Evolutionary conservation across 2,888 invertebrate genomes (phyloP).

Genomic region (Linnaemya vulpina): DNA sequence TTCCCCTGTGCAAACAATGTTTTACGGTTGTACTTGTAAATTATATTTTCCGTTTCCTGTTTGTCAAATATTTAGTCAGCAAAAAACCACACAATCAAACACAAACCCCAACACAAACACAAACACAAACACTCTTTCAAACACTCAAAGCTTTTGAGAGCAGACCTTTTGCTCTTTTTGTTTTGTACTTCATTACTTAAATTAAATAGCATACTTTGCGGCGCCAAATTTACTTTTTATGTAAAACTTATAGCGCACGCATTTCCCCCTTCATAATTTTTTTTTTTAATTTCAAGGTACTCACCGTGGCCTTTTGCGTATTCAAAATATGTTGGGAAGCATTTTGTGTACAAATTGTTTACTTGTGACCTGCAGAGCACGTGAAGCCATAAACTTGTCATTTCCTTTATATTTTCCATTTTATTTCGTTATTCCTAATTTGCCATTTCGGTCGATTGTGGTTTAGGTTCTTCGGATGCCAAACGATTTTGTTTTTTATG

Average conservation of each 20-base stretch:
- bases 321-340: slow-evolving; percentile 20
- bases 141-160: not conserved
- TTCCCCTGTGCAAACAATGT: not conserved
- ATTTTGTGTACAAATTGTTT: not conserved
- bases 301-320: not conserved
- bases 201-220: slow-evolving; percentile 22
- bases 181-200: not conserved
- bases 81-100: slow-evolving; percentile 5
- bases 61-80: slow-evolving; percentile 42
- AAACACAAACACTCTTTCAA: not conserved
- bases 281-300: not conserved
- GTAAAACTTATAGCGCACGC: slow-evolving; percentile 1
- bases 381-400: not conserved
- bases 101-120: not conserved
- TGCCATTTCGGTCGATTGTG: no score
- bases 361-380: no score
- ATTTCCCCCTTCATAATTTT: not conserved
- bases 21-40: slow-evolving; percentile 4
- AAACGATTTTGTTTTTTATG: no score
- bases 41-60: slow-evolving; percentile 66
- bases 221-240: slow-evolving; percentile 32
- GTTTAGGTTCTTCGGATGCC: no score
- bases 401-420: not conserved
- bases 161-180: not conserved
- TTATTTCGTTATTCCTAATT: no score